Conservation (phyloP, 2,797 vertebrate species). For the Gephyroberyx darwinii region DNA sequence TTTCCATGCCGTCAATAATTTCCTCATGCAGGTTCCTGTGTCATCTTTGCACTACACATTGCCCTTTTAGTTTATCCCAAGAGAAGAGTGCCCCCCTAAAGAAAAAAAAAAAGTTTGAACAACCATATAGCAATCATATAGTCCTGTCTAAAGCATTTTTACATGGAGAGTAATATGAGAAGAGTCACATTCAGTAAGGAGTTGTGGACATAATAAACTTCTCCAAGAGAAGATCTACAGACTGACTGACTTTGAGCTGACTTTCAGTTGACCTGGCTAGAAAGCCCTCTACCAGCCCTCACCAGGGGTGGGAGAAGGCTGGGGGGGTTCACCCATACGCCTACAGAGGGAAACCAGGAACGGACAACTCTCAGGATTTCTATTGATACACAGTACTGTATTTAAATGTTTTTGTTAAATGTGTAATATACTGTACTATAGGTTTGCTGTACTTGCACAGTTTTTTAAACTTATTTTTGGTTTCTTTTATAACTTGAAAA, state of each 20-base stretch:
- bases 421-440: conserved; percentile 88
- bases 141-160: conserved; percentile 18
- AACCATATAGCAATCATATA: conserved; percentile 67
- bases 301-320: conserved; percentile 41
- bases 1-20: conserved; percentile 67
- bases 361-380: conserved; percentile 87
- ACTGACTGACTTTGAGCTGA: conserved; percentile 54
- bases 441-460: conserved; percentile 90
- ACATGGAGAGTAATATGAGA: conserved; percentile 45
- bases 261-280: conserved; percentile 49
- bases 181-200: conserved; percentile 48
- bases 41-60: conserved; percentile 83
- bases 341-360: conserved; percentile 75
- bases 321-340: conserved; percentile 63
- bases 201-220: conserved; percentile 63
- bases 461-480: conserved; percentile 77
- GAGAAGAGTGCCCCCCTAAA: conserved; percentile 36
- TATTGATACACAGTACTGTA: conserved; percentile 89
- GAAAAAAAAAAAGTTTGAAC: conserved; percentile 32
- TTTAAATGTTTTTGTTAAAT: conserved; percentile 81
- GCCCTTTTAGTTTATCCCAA: conserved; percentile 52
- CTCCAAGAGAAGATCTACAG: conserved; percentile 71
- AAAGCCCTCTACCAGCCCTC: conserved; percentile 46
- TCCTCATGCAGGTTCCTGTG: conserved; percentile 77
- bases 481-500: conserved; percentile 83